Evolutionary conservation across 1,140 invertebrate genomes (phyloP), one percentile per base, ranked within the genome.

Genomic region (Bicyclus anynana): DNA sequence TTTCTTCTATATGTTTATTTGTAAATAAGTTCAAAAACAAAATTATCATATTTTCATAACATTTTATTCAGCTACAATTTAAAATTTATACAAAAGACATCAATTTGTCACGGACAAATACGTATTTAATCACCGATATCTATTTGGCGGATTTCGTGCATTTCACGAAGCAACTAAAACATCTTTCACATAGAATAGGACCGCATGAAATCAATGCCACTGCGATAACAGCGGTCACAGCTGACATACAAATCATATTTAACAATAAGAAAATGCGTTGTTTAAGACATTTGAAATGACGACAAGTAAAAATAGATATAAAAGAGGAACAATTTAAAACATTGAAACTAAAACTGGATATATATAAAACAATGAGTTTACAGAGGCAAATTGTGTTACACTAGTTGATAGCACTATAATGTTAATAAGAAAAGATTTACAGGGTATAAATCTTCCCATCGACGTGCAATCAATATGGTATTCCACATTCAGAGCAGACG

Each of bases 401-500:
- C n/a, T n/a, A n/a, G n/a, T n/a, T n/a, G n/a, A n/a, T n/a, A n/a
- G n/a, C n/a, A n/a, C n/a, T n/a, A 23, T 23, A 23, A 23, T 4
- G 7, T 23, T 4, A 7, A 23, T 23, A 7, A 23, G 3, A 23
- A 23, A 23, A 23, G 2, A 23, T 7, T 23, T 23, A 23, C n/a
- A n/a, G n/a, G 10, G 4, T 29, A 33, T 12, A 33, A 33, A 33
- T 1, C 4, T 13, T 40, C 13, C 13, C 16, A 12, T 16, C 1
- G 13, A 17, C 16, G 17, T 5, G 26, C 13, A 10, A 40, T 75
- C 50, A 84, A 16, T 77, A 82, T 1, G 70, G 53, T 44, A 78
- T 68, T 33, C 80, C 80, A 53, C 83, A 86, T 12, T 84, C 79
- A 12, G 77, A 69, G 55, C 83, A 86, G 23, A 74, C 49, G 9